Evolutionary conservation across 2,888 invertebrate species (phyloP), one percentile per base, ranked within the genome.

Genomic region (Drosophila setosimentum): DNA sequence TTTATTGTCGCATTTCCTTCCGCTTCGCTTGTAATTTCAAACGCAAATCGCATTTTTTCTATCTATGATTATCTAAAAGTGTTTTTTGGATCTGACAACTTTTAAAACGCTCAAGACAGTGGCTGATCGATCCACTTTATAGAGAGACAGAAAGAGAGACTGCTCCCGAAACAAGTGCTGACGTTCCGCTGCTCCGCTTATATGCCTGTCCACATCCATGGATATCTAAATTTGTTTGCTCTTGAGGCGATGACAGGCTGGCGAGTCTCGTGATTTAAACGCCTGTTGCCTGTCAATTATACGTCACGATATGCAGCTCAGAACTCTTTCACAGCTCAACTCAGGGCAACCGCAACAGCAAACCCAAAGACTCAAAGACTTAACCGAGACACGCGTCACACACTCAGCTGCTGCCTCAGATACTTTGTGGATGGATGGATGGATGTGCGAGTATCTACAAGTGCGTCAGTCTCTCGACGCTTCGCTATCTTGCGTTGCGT

Each of bases 271-370:
- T 66, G 71, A 65, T 71, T 67, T 66, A 74, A 88, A 80, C 90
- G 90, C 91, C 88, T 91, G 87, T 85, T 73, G 78, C 72, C 79
- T 87, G 91, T 90, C 89, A 91, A 83, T 89, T 83, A 78, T 49
- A 74, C 70, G 81, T 87, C 89, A 88, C 77, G 83, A 76, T 74
- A 78, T 76, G 73, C 80, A 76, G 65, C 65, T 65, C 70, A 65
- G 76, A 85, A 76, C 89, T 90, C 89, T 81, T 87, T 86, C 65
- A 71, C 80, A 82, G 55, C 45, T 45, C 8, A 45, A 27, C 45
- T 24, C 16, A 8, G 24, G 16, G 45, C 13, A 45, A 3, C 45
- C 1, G 21, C 68, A 51, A 13, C 32, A 32, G 27, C 24, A 35
- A 60, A 16, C 13, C 16, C 45, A 24, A 21, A 45, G 45, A 16